phyloP scores from a whole-genome alignment of 1,140 invertebrate genomes.

The Sarcophaga peregrina region DNA sequence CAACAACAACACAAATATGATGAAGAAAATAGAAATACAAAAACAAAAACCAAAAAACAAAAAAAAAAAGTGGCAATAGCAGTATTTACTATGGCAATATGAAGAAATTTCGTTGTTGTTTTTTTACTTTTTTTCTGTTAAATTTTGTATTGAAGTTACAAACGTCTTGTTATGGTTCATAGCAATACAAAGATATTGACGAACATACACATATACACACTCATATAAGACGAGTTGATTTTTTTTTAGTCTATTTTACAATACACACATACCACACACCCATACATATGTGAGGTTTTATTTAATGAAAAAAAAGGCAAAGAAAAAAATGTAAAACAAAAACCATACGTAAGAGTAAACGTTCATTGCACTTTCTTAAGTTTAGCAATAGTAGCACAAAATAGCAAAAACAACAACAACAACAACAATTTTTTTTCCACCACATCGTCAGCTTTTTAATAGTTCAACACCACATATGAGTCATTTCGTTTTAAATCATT shows the following conservation, averaged over 20 bases:
- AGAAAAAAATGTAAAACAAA: background rate
- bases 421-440: background rate
- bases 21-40: background rate
- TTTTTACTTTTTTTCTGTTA: too few relatives aligned
- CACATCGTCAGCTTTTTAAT: too few relatives aligned
- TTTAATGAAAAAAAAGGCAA: background rate
- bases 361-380: conserved; percentile 14
- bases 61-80: background rate
- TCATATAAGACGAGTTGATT: too few relatives aligned
- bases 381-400: background rate
- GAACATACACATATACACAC: background rate
- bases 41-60: background rate
- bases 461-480: too few relatives aligned
- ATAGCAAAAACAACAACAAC: background rate
- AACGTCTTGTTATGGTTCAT: conserved; percentile 14
- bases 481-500: too few relatives aligned
- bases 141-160: background rate
- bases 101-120: too few relatives aligned
- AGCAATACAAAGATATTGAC: background rate
- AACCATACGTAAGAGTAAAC: background rate
- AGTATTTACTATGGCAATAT: too few relatives aligned
- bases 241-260: background rate
- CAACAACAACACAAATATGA: background rate
- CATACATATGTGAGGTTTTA: background rate
- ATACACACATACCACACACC: background rate